Conservation (phyloP, 2,113 vertebrate species). For the Gobiocypris rarus region DNA sequence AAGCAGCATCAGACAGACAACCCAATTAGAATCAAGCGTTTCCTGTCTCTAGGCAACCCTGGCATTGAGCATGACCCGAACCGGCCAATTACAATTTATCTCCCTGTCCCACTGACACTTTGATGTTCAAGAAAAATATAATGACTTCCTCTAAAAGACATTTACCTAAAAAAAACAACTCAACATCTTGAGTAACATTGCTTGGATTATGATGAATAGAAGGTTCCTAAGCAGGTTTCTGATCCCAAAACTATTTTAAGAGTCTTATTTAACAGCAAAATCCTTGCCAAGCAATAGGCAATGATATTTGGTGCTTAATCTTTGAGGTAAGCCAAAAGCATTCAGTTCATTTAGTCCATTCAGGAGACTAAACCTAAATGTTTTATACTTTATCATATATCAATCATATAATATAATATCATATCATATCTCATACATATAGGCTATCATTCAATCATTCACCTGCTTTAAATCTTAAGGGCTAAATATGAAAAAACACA, state of each 20-base stretch:
- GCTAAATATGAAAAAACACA: not conserved
- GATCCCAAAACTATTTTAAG: conserved; percentile 69
- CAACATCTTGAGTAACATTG: conserved; percentile 42
- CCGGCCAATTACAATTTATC: conserved; percentile 44
- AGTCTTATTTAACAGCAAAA: conserved; percentile 60
- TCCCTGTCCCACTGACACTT: conserved; percentile 48
- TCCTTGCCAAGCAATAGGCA: conserved; percentile 54
- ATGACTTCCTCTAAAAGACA: conserved; percentile 41
- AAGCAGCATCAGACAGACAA: conserved; percentile 39
- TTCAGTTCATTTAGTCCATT: conserved; percentile 61
- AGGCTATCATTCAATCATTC: too few species aligned
- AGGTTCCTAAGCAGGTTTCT: conserved; percentile 57
- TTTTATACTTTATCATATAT: not conserved
- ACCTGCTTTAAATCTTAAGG: not conserved
- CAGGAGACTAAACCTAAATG: conserved; percentile 14
- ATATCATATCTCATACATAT: not conserved
- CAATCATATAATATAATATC: not conserved
- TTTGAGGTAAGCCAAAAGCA: conserved; percentile 50
- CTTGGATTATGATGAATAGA: conserved; percentile 60
- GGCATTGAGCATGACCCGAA: conserved; percentile 51
- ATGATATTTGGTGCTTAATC: conserved; percentile 48
- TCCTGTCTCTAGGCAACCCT: conserved; percentile 49
- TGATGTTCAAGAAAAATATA: conserved; percentile 56
- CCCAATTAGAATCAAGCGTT: conserved; percentile 58
- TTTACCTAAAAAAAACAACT: conserved; percentile 16